These are phyloP conservation scores for Intellagama lesueurii DNA, from an alignment of 2,797 vertebrate species.

Conservation along the genomic window DNA sequence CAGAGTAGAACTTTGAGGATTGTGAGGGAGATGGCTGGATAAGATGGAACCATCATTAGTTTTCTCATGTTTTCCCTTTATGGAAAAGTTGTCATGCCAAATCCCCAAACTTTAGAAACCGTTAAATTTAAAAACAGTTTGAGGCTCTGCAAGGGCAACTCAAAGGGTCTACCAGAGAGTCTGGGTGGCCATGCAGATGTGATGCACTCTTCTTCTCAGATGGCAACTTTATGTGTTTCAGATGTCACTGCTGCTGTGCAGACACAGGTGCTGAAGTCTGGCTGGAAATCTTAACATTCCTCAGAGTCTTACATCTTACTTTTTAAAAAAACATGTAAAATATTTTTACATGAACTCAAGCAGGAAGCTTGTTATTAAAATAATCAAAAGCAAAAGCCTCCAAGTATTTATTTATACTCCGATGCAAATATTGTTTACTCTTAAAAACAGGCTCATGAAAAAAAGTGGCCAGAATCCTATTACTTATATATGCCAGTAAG, in stretches of 20 bases:
- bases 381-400: conserved; percentile 10
- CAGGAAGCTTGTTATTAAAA: neutral
- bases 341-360: conserved; percentile 1
- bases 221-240: neutral
- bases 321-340: neutral
- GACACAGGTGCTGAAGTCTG: neutral
- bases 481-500: too few relatives aligned
- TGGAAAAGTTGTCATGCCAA: conserved; percentile 5
- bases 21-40: neutral
- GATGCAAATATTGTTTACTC: neutral
- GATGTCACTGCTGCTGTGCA: neutral
- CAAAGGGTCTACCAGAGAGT: neutral
- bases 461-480: conserved; percentile 3
- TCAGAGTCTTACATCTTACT: neutral
- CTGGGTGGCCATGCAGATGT: neutral
- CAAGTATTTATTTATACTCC: conserved; percentile 9
- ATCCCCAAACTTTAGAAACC: neutral
- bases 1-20: conserved; percentile 4
- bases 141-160: neutral
- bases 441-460: conserved; percentile 29
- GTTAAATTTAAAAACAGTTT: conserved; percentile 19
- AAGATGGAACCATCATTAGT: neutral
- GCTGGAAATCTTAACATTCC: neutral
- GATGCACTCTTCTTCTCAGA: neutral
- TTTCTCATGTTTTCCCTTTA: neutral